Base-by-base conservation (phyloP, 2,888 invertebrate genomes). In the Callyntrura sp. region DNA sequence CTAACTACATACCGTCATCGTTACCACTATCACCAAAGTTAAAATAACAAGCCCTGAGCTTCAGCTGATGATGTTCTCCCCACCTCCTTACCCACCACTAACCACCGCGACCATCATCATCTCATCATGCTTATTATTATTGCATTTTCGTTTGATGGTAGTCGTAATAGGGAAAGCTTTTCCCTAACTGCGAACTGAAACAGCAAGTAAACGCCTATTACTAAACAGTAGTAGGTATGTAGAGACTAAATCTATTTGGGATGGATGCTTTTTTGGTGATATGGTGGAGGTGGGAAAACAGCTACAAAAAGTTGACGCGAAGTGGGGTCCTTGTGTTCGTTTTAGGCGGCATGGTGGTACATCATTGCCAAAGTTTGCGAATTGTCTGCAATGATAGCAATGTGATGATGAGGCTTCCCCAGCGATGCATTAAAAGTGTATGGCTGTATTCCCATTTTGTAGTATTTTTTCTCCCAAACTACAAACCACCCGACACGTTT, bases 111-210 rank as follows among this genome's bases (percentile, higher is more conserved):
- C 78, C 57, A 78, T 78, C 76, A 76, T 76, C 78, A 78, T 55
- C 68, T 65, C 86, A 79, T 79, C 86, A 86, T 86, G 48, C 48
- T 68, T 76, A 85, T 86, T 79, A 86, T 86, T 86, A 86, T 78
- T 55, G 57, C 86, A 79, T 65, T 86, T 79, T 78, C 43, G 62
- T 78, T 85, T 76, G 48, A 25, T 55, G 28, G 55, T 57, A 51
- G 14, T 9, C 6, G 78, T 6, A 55, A 2, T 55, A 25, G 78
- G 57, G 28, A 25, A 51, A 55, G 28, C 28, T n/a, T 28, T 1
- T 25, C 11, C 17, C 5, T 6, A 51, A n/a, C 35, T 14, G n/a
- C 57, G 1, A 55, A 5, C 73, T 23, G 6, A 20, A 45, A 25
- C 14, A 51, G 51, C 25, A 51, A 51, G 25, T 9, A 51, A 51